A percentile compares a stretch with the other conserved stretches of the same genome.
Evolutionary conservation across 2,797 vertebrate genomes (phyloP).

Genomic region (Synaphobranchus kaupii): DNA sequence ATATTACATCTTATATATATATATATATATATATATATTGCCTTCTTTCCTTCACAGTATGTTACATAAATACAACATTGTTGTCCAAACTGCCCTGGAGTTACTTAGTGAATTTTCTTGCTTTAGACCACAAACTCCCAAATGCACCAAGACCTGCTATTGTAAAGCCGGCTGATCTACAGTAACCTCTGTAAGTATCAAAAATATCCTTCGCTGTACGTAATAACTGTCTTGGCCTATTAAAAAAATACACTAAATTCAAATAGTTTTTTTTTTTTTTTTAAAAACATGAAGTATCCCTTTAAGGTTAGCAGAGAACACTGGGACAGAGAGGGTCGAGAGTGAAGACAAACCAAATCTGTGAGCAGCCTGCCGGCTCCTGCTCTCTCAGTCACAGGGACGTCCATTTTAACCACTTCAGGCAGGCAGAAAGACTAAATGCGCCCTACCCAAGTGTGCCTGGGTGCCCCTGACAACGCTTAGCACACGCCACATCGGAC

Average conservation of each 20-base stretch:
- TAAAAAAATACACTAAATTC: no score
- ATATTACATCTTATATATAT: not conserved
- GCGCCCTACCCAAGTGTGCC: not conserved
- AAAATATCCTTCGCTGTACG: no score
- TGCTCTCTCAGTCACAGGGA: not conserved
- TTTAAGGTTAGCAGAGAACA: not conserved
- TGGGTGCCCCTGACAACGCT: not conserved
- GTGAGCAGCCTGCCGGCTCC: not conserved
- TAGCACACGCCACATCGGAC: not conserved
- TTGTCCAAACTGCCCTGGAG: no score
- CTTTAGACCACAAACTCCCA: no score
- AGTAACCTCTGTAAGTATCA: no score
- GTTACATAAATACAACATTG: not conserved
- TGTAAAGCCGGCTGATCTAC: no score
- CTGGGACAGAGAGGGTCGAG: not conserved
- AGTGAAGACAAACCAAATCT: not conserved
- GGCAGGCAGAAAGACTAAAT: not conserved
- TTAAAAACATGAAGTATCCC: no score
- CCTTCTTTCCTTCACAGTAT: not conserved
- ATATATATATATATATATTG: no score
- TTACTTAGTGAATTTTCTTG: no score
- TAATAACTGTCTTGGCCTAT: no score
- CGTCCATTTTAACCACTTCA: slow-evolving; percentile 1
- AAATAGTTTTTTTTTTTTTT: no score
- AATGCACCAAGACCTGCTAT: no score